A percentile compares a stretch with the other conserved stretches of the same genome.
Evolutionary conservation across 2,113 vertebrate genomes (phyloP).

Genomic region (Otocyon megalotis): DNA sequence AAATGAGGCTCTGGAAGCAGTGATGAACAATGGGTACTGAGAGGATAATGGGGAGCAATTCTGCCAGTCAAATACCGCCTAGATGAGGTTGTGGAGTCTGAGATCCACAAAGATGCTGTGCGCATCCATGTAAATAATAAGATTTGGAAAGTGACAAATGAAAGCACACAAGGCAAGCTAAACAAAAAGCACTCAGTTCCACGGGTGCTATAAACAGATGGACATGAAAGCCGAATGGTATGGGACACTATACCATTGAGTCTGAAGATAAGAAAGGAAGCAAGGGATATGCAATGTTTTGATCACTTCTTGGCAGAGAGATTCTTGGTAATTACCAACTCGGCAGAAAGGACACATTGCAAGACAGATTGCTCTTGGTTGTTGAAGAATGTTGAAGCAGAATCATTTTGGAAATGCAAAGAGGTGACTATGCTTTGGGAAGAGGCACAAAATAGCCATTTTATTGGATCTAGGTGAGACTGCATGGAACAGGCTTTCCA

Average conservation of each 20-base stretch:
- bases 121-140: slow-evolving; percentile 85
- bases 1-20: slow-evolving; percentile 85
- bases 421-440: slow-evolving; percentile 83
- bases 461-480: slow-evolving; percentile 69
- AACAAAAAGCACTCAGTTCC: slow-evolving; percentile 82
- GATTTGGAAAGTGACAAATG: slow-evolving; percentile 87
- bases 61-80: slow-evolving; percentile 78
- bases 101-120: slow-evolving; percentile 85
- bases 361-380: slow-evolving; percentile 83
- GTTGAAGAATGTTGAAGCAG: slow-evolving; percentile 86
- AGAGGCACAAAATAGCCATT: slow-evolving; percentile 81
- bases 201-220: slow-evolving; percentile 84
- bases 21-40: slow-evolving; percentile 83
- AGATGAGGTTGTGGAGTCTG: slow-evolving; percentile 83
- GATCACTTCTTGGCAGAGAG: slow-evolving; percentile 80
- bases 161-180: slow-evolving; percentile 88
- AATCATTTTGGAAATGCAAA: slow-evolving; percentile 82
- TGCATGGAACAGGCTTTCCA: slow-evolving; percentile 69
- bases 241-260: slow-evolving; percentile 84
- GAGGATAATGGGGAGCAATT: slow-evolving; percentile 82
- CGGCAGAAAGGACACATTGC: slow-evolving; percentile 78
- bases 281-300: slow-evolving; percentile 78
- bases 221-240: slow-evolving; percentile 84
- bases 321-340: slow-evolving; percentile 75
- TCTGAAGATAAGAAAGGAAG: slow-evolving; percentile 86